A percentile compares a stretch with the other conserved stretches of the same genome.
Evolutionary conservation across 2,888 invertebrate genomes (phyloP).

Genomic region (Apamea sordens): DNA sequence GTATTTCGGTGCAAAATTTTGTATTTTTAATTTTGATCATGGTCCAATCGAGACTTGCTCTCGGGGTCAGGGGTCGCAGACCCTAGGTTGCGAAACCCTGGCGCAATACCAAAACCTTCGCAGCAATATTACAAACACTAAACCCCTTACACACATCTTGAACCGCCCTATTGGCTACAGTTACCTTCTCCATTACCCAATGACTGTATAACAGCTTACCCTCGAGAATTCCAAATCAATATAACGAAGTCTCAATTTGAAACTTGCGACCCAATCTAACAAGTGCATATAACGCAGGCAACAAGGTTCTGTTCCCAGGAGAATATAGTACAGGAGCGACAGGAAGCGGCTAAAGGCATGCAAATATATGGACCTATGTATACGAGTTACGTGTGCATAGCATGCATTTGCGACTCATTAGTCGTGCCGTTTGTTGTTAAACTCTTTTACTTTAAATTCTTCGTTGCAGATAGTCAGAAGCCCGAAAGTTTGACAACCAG

Average conservation of each 20-base stretch:
- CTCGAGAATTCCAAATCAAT: conserved; percentile 40
- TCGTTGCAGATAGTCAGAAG: no score
- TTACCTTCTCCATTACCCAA: conserved; percentile 9
- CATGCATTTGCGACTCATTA: conserved; percentile 56
- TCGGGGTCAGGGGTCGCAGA: background rate
- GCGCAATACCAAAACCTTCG: background rate
- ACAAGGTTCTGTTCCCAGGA: conserved; percentile 41
- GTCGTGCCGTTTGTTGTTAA: conserved; percentile 32
- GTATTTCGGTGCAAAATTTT: background rate
- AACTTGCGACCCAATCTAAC: conserved; percentile 30
- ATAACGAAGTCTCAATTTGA: conserved; percentile 22
- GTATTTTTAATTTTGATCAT: background rate
- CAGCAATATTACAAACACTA: background rate
- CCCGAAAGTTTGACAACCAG: no score
- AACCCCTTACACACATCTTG: conserved; percentile 1
- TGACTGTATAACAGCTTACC: conserved; percentile 22
- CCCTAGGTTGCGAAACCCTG: background rate
- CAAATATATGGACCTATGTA: conserved; percentile 53
- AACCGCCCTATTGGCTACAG: background rate
- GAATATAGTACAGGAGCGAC: conserved; percentile 39
- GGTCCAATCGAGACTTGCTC: accelerated
- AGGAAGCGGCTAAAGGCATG: conserved; percentile 52
- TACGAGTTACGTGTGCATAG: conserved; percentile 51
- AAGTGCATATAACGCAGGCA: conserved; percentile 23
- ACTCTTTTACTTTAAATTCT: conserved; percentile 29